These are phyloP conservation scores for Dinocampus coccinellae DNA, from an alignment of 2,888 invertebrate species.

Conservation along the genomic window DNA sequence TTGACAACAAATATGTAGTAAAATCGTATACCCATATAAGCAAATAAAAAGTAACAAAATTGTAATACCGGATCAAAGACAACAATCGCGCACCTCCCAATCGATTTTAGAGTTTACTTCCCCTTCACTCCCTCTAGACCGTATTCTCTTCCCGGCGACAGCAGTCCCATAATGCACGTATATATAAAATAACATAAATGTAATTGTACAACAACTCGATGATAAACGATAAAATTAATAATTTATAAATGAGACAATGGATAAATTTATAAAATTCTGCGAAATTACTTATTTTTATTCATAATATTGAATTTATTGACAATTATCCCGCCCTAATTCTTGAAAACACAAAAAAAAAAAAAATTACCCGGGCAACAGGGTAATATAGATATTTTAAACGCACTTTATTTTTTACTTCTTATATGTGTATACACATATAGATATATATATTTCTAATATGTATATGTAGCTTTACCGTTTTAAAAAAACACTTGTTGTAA, in stretches of 20 bases:
- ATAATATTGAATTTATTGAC: not conserved
- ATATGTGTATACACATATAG: not conserved
- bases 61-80: constrained; percentile 32
- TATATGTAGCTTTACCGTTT: not conserved
- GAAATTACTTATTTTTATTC: not conserved
- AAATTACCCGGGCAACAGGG: constrained; percentile 24
- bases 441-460: not conserved
- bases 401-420: not conserved
- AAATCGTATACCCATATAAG: not conserved
- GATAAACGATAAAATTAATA: not conserved
- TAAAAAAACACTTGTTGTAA: constrained; percentile 14
- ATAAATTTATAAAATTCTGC: not conserved
- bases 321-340: not conserved
- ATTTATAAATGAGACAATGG: not conserved
- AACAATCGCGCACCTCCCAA: constrained; percentile 39
- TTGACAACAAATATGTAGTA: not conserved
- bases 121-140: constrained; percentile 22
- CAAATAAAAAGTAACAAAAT: constrained; percentile 1
- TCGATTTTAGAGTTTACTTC: constrained; percentile 39
- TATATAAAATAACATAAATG: not conserved
- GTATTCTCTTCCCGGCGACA: not conserved
- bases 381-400: constrained; percentile 5
- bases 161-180: not conserved
- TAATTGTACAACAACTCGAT: not conserved
- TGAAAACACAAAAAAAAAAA: not conserved